A percentile compares a stretch with the other conserved stretches of the same genome.
These are phyloP conservation scores for Anadara kagoshimensis DNA, from an alignment of 1,140 invertebrate genomes.

Conservation along the genomic window DNA sequence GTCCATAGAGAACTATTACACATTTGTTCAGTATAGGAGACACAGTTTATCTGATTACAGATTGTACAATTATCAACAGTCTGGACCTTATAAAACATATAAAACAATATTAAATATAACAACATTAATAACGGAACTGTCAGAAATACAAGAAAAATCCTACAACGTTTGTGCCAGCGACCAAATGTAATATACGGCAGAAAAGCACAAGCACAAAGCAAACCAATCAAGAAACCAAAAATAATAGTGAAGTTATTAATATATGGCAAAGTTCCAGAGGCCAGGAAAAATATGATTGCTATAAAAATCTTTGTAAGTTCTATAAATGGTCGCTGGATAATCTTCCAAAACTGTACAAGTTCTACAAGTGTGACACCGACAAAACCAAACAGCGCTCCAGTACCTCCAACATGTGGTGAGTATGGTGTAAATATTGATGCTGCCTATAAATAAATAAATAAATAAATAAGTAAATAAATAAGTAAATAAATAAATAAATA, in stretches of 20 bases:
- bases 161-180: conserved; percentile 23
- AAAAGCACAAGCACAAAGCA: conserved; percentile 46
- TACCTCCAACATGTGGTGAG: conserved; percentile 55
- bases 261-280: conserved; percentile 59
- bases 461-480: too few relatives aligned
- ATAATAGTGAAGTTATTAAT: conserved; percentile 56
- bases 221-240: conserved; percentile 52
- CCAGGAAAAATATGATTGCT: conserved; percentile 43
- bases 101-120: conserved; percentile 33
- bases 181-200: conserved; percentile 63
- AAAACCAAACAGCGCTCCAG: conserved; percentile 56
- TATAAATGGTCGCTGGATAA: conserved; percentile 47
- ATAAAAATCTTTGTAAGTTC: conserved; percentile 56
- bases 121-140: conserved; percentile 36
- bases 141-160: conserved; percentile 35
- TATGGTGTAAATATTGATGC: conserved; percentile 54
- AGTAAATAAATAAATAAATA: too few relatives aligned
- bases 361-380: conserved; percentile 59
- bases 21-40: conserved; percentile 55
- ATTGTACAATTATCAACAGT: conserved; percentile 31
- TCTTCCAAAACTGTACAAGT: conserved; percentile 61
- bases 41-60: conserved; percentile 56
- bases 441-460: conserved; percentile 49
- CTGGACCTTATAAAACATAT: conserved; percentile 50
- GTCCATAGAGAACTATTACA: too few relatives aligned